Conservation (phyloP, 1,140 invertebrate genomes). For the Lordiphosa clarofinis region DNA sequence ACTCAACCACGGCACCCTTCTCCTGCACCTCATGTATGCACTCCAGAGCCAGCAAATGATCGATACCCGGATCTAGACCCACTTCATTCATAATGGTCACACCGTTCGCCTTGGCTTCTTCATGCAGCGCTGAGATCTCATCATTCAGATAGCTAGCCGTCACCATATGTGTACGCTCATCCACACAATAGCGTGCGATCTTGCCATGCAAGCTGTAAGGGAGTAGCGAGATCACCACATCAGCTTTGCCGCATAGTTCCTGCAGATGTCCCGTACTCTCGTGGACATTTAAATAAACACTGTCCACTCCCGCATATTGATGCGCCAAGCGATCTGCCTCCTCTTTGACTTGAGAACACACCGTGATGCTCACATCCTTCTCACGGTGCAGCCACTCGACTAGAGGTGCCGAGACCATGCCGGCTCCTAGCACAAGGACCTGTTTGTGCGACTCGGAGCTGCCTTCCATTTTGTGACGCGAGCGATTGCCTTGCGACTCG, state of each 20-base stretch:
- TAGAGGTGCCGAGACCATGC: constrained; percentile 94
- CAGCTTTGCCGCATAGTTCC: constrained; percentile 86
- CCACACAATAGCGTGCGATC: constrained; percentile 93
- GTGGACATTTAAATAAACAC: constrained; percentile 90
- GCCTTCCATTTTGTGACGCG: constrained; percentile 82
- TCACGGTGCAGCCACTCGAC: constrained; percentile 96
- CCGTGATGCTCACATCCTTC: constrained; percentile 88
- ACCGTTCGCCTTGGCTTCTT: constrained; percentile 89
- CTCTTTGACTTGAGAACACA: constrained; percentile 92
- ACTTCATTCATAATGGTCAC: constrained; percentile 96
- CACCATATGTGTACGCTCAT: constrained; percentile 93
- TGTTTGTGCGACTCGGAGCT: constrained; percentile 81
- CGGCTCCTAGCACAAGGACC: constrained; percentile 95
- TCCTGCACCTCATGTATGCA: constrained; percentile 94
- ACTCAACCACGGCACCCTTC: constrained; percentile 91
- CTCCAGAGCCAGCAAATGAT: constrained; percentile 98
- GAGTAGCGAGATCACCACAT: constrained; percentile 93
- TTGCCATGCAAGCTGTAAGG: constrained; percentile 94
- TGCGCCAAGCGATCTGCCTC: constrained; percentile 91
- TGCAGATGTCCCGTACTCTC: constrained; percentile 86
- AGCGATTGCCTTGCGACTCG: constrained; percentile 80
- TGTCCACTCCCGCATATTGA: constrained; percentile 88
- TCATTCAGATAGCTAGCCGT: constrained; percentile 97
- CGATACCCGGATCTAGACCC: constrained; percentile 98
- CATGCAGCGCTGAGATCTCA: constrained; percentile 89